A percentile compares a stretch with the other conserved stretches of the same genome.
phyloP scores from a whole-genome alignment of 2,888 invertebrate genomes.

The Pseudococcus jackbeardsleyi region DNA sequence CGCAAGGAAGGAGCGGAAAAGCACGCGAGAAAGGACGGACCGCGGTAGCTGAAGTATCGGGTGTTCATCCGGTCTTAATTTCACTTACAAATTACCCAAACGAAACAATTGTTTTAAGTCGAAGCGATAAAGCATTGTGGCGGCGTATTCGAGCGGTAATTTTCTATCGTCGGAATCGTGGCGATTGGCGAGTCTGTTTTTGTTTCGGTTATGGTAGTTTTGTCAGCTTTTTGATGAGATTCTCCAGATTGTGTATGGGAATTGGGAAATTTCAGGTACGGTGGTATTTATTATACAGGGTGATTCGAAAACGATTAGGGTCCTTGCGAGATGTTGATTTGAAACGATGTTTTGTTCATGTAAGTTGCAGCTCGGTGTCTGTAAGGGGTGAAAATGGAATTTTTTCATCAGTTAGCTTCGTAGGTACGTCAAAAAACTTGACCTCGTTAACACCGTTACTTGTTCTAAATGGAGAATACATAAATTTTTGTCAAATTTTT shows the following conservation, averaged over 20 bases:
- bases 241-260: not conserved
- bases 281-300: not conserved
- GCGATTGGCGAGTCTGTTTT: not conserved
- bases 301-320: not conserved
- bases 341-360: not conserved
- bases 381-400: no score
- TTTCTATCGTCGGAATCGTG: not conserved
- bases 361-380: no score
- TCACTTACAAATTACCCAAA: conserved; percentile 51
- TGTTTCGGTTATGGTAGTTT: not conserved
- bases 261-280: not conserved
- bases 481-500: no score
- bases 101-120: conserved; percentile 54
- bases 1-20: not conserved
- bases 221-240: not conserved
- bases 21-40: conserved; percentile 21
- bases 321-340: not conserved
- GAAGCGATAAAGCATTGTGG: conserved; percentile 31
- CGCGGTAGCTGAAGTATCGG: conserved; percentile 38
- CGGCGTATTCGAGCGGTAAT: conserved; percentile 3
- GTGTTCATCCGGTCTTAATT: conserved; percentile 46
- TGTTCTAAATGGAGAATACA: no score
- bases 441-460: no score
- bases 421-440: no score
- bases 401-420: no score